Conservation (phyloP, 2,113 vertebrate genomes). For the Paradoxurus hermaphroditus region DNA sequence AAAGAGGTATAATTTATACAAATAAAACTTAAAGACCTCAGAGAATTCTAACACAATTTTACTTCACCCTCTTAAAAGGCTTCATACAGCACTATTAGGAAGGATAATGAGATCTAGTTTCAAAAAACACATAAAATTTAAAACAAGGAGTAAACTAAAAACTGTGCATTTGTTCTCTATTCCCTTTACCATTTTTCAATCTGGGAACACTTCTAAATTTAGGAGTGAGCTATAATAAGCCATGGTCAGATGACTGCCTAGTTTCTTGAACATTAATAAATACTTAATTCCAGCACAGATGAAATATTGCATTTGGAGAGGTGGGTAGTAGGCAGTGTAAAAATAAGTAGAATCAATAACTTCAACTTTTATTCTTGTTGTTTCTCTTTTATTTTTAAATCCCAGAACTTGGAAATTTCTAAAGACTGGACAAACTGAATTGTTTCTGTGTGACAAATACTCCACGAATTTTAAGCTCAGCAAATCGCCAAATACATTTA, state of each 20-base stretch:
- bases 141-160: conserved; percentile 67
- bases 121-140: conserved; percentile 48
- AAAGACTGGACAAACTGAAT: background rate
- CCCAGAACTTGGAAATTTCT: background rate
- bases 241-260: conserved; percentile 71
- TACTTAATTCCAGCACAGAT: conserved; percentile 75
- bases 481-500: conserved; percentile 36
- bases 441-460: conserved; percentile 41
- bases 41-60: conserved; percentile 40
- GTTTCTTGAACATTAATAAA: conserved; percentile 77
- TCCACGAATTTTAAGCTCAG: background rate
- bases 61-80: conserved; percentile 48
- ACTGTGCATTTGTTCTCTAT: conserved; percentile 71
- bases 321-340: conserved; percentile 6
- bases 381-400: conserved; percentile 45
- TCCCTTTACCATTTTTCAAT: conserved; percentile 74
- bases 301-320: conserved; percentile 47
- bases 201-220: conserved; percentile 76
- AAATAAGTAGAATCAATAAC: conserved; percentile 55
- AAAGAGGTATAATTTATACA: conserved; percentile 47
- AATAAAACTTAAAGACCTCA: conserved; percentile 30
- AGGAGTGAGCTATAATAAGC: conserved; percentile 75
- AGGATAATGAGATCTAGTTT: conserved; percentile 47
- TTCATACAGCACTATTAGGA: conserved; percentile 10
- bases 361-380: conserved; percentile 42